Percentiles rank a stretch among this genome's conserved stretches.
Evolutionary conservation across 2,888 invertebrate genomes (phyloP).

Genomic region (Chydorus sphaericus): DNA sequence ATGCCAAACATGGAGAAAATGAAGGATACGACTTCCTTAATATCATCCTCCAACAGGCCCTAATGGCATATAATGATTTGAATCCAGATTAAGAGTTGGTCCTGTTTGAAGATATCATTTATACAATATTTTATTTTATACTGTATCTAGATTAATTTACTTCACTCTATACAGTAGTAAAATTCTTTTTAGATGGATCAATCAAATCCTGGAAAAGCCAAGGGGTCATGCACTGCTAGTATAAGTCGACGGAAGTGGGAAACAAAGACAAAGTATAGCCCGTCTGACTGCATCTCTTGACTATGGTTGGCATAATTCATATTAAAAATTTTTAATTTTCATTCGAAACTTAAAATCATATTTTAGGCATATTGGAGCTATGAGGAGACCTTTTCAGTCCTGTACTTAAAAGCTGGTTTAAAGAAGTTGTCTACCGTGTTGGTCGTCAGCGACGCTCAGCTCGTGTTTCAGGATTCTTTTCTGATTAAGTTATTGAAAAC

Average conservation of each 20-base stretch:
- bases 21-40: conserved; percentile 61
- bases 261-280: conserved; percentile 87
- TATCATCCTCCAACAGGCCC: conserved; percentile 71
- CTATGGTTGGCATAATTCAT: too few relatives aligned
- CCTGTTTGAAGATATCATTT: conserved; percentile 93
- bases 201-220: conserved; percentile 83
- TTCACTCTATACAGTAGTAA: conserved; percentile 3
- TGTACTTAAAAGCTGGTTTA: conserved; percentile 81
- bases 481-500: conserved; percentile 91
- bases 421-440: conserved; percentile 92
- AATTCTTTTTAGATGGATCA: conserved; percentile 52
- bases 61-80: conserved; percentile 86
- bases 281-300: conserved; percentile 86
- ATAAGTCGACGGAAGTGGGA: conserved; percentile 92
- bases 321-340: too few relatives aligned
- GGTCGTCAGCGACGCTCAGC: conserved; percentile 93
- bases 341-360: conserved; percentile 83
- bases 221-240: conserved; percentile 86
- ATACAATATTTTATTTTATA: conserved; percentile 77
- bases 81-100: conserved; percentile 96
- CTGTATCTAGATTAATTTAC: not conserved
- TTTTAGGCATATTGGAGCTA: too few relatives aligned
- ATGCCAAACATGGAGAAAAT: conserved; percentile 87
- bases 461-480: conserved; percentile 88
- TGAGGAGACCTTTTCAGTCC: too few relatives aligned